Percentiles rank a stretch among this genome's conserved stretches.
Conservation (phyloP, 2,797 vertebrate species). For the Sebastes variabilis region DNA sequence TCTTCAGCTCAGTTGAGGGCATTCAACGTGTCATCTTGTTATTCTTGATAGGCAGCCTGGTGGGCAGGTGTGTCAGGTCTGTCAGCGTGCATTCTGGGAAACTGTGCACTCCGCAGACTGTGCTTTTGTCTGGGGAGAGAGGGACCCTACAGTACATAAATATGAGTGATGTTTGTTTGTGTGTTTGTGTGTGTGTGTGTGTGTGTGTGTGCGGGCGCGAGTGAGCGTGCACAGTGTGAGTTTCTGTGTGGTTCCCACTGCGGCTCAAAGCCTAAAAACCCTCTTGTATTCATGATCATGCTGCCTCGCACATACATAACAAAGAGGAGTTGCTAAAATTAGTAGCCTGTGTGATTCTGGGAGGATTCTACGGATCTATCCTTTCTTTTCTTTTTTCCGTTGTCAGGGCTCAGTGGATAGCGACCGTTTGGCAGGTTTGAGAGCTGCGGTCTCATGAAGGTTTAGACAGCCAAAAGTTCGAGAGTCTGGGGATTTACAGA, state of each 20-base stretch:
- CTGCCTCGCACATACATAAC: neutral
- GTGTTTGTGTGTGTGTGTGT: neutral
- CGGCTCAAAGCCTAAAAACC: neutral
- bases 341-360: neutral
- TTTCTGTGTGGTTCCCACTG: neutral
- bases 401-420: conserved; percentile 65
- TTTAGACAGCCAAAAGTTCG: conserved; percentile 55
- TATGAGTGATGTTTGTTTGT: conserved; percentile 34
- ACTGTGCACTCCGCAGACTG: conserved; percentile 12
- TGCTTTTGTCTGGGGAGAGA: conserved; percentile 44
- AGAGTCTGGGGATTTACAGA: conserved; percentile 58
- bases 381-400: neutral
- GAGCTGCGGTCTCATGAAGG: conserved; percentile 49
- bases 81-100: conserved; percentile 56
- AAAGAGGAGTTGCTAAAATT: conserved; percentile 10
- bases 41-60: conserved; percentile 53
- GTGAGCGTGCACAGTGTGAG: neutral
- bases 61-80: conserved; percentile 58
- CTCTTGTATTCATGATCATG: neutral
- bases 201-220: neutral
- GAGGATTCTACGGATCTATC: neutral
- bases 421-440: conserved; percentile 58
- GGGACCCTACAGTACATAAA: conserved; percentile 30
- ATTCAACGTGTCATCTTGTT: conserved; percentile 48
- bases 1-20: conserved; percentile 25